Conservation (phyloP, 1,140 invertebrate genomes). For the Panagrolaimus sp. region DNA sequence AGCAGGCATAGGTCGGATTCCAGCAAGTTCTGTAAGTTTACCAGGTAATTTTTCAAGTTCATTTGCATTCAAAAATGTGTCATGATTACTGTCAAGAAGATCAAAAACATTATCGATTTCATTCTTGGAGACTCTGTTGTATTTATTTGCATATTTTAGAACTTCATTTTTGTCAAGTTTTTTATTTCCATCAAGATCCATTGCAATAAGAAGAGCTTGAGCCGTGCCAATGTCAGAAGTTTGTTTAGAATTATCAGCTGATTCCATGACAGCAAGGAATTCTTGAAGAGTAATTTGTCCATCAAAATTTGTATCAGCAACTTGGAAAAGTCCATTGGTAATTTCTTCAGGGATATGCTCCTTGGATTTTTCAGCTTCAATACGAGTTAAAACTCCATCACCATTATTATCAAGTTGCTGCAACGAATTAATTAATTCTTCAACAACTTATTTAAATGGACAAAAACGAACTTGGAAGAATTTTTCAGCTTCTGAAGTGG, state of each 20-base stretch:
- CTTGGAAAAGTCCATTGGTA: conserved; percentile 11
- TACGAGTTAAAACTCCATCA: background rate
- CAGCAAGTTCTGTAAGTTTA: conserved; percentile 6
- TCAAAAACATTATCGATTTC: conserved; percentile 6
- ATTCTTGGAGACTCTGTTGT: background rate
- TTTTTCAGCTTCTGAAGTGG: conserved; percentile 4
- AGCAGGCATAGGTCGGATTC: conserved; percentile 10
- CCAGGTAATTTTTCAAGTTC: background rate
- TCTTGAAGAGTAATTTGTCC: background rate
- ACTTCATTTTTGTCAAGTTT: conserved; percentile 6
- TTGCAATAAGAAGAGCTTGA: conserved; percentile 10
- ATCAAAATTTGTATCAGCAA: background rate
- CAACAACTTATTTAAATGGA: background rate
- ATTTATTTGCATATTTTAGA: background rate
- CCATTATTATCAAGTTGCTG: background rate
- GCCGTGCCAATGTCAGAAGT: background rate
- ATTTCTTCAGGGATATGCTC: conserved; percentile 6
- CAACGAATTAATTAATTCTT: background rate
- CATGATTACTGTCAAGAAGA: conserved; percentile 4
- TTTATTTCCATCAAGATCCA: conserved; percentile 9
- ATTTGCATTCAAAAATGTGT: background rate
- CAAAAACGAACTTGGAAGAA: background rate
- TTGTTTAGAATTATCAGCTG: background rate
- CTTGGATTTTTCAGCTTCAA: background rate
- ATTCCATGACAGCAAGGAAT: conserved; percentile 4